These are phyloP conservation scores for Thryonomys swinderianus DNA, from an alignment of 2,113 vertebrate species.

Conservation along the genomic window DNA sequence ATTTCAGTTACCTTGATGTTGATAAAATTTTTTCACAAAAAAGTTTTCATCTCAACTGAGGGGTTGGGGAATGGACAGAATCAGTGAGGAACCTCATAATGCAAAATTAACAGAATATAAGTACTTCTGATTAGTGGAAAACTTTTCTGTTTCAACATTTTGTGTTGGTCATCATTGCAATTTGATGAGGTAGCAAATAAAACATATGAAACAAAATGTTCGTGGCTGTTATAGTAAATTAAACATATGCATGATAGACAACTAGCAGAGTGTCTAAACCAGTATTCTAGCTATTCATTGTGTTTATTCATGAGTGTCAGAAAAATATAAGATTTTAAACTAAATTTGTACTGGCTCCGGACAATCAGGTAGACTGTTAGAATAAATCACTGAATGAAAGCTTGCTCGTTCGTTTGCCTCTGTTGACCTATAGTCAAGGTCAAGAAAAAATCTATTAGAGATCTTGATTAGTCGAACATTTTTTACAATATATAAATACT, in stretches of 20 bases:
- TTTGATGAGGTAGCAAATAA: background rate
- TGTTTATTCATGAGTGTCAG: background rate
- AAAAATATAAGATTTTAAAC: background rate
- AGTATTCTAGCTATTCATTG: background rate
- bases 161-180: background rate
- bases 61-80: background rate
- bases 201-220: background rate
- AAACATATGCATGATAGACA: conserved; percentile 32
- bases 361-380: background rate
- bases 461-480: background rate
- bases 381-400: conserved; percentile 11
- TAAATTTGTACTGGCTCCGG: conserved; percentile 26
- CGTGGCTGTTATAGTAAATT: background rate
- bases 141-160: background rate
- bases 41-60: background rate
- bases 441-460: background rate
- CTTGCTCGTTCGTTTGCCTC: background rate
- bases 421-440: background rate
- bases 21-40: conserved; percentile 14
- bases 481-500: conserved; percentile 18
- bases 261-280: background rate
- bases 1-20: background rate
- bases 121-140: background rate
- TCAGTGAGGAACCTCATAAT: background rate
- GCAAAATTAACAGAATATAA: background rate